These are phyloP conservation scores for Sebastes taczanowskii DNA, from an alignment of 2,797 vertebrate genomes.

Conservation along the genomic window DNA sequence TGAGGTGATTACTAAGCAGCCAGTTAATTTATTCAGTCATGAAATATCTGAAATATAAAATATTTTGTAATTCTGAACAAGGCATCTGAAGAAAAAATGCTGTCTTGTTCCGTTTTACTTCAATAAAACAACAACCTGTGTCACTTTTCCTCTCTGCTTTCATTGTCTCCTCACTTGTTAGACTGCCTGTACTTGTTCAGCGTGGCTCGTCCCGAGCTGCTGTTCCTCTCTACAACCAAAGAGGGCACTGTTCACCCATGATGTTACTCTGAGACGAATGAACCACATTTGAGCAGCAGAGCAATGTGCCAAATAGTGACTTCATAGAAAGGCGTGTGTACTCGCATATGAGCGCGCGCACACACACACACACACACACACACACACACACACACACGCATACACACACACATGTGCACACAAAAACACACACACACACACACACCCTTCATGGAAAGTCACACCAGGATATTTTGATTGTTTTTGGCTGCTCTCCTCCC, in stretches of 20 bases:
- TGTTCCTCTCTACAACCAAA: conserved; percentile 22
- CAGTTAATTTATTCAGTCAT: background rate
- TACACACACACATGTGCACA: conserved; percentile 5
- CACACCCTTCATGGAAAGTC: conserved; percentile 70
- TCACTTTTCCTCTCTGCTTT: conserved; percentile 5
- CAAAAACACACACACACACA: conserved; percentile 2
- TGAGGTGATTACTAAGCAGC: background rate
- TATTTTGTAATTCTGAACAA: background rate
- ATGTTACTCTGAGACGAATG: background rate
- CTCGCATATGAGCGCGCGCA: background rate
- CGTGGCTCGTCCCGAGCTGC: conserved; percentile 1
- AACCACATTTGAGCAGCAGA: conserved; percentile 42
- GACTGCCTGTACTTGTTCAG: background rate
- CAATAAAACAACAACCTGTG: background rate
- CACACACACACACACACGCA: conserved; percentile 4
- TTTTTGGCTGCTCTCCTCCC: conserved; percentile 70
- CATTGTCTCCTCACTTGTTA: conserved; percentile 35
- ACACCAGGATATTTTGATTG: conserved; percentile 76
- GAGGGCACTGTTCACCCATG: conserved; percentile 72
- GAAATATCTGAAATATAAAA: background rate
- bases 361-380: conserved; percentile 3
- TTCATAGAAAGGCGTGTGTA: conserved; percentile 63
- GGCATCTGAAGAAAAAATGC: background rate
- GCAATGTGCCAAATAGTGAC: conserved; percentile 73
- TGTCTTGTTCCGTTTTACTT: background rate